Evolutionary conservation across 2,797 vertebrate genomes (phyloP).

Genomic region (Muscicapa comitata): DNA sequence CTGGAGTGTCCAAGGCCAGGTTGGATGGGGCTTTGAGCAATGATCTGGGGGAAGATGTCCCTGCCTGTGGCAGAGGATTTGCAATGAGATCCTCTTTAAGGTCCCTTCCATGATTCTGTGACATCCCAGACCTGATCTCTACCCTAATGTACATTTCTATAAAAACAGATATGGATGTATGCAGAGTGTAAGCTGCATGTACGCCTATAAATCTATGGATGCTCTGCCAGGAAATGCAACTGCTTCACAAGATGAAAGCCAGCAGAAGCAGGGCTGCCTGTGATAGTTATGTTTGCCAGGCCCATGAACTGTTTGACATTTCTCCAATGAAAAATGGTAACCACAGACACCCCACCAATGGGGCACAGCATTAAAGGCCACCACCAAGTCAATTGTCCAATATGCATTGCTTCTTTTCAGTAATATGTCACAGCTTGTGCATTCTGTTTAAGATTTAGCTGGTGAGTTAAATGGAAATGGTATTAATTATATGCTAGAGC

Average conservation of each 20-base stretch:
- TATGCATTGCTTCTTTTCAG: background rate
- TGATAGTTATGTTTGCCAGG: constrained; percentile 37
- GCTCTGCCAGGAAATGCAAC: background rate
- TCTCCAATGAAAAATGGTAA: constrained; percentile 35
- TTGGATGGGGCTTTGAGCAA: background rate
- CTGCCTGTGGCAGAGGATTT: background rate
- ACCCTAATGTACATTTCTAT: background rate
- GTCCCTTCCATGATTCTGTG: background rate
- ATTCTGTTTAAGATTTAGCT: constrained; percentile 44
- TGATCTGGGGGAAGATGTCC: background rate
- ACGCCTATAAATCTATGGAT: background rate
- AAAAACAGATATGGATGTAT: background rate
- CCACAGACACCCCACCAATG: constrained; percentile 24
- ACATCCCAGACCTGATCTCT: background rate
- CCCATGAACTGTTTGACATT: constrained; percentile 25
- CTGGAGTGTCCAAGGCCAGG: background rate
- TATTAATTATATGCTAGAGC: constrained; percentile 51
- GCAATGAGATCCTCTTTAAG: background rate
- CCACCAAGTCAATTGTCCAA: constrained; percentile 38
- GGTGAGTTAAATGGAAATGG: constrained; percentile 53
- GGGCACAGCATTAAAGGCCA: constrained; percentile 43
- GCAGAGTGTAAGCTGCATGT: background rate
- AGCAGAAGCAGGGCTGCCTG: background rate
- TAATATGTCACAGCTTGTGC: constrained; percentile 40
- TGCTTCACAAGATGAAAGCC: background rate